Conservation (phyloP, 1,140 invertebrate species). For the Drosophila punjabiensis region DNA sequence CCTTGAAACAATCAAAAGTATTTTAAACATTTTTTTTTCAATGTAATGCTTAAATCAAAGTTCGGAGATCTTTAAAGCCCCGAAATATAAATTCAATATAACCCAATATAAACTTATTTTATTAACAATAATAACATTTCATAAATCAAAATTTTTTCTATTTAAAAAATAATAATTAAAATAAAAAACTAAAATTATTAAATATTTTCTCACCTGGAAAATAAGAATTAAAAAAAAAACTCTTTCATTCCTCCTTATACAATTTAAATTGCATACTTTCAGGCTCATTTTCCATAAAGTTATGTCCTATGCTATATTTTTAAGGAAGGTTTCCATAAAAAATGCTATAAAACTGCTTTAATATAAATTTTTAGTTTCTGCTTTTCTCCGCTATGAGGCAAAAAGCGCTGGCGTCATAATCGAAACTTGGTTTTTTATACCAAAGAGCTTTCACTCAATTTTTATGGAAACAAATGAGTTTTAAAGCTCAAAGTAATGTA, state of each 20-base stretch:
- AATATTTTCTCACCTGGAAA: too few relatives aligned
- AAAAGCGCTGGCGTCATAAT: not conserved
- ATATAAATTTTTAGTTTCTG: not conserved
- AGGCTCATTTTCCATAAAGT: not conserved
- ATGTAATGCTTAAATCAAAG: not conserved
- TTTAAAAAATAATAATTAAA: too few relatives aligned
- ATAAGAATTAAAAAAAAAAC: too few relatives aligned
- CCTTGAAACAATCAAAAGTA: not conserved
- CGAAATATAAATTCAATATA: too few relatives aligned
- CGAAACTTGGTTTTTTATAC: slow-evolving; percentile 3
- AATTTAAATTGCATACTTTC: not conserved
- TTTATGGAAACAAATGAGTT: not conserved
- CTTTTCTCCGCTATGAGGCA: not conserved
- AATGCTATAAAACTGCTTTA: not conserved
- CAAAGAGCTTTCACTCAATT: slow-evolving; percentile 2
- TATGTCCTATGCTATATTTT: not conserved
- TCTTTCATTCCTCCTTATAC: not conserved
- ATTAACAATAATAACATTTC: too few relatives aligned
- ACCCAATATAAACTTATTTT: too few relatives aligned
- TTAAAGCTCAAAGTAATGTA: not conserved
- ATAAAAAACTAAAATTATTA: too few relatives aligned
- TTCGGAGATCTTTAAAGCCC: not conserved
- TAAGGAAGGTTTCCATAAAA: not conserved
- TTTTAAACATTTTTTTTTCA: not conserved
- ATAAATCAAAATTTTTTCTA: too few relatives aligned